Base-by-base conservation (phyloP, 2,888 invertebrate species). In the Lycaena phlaeas region DNA sequence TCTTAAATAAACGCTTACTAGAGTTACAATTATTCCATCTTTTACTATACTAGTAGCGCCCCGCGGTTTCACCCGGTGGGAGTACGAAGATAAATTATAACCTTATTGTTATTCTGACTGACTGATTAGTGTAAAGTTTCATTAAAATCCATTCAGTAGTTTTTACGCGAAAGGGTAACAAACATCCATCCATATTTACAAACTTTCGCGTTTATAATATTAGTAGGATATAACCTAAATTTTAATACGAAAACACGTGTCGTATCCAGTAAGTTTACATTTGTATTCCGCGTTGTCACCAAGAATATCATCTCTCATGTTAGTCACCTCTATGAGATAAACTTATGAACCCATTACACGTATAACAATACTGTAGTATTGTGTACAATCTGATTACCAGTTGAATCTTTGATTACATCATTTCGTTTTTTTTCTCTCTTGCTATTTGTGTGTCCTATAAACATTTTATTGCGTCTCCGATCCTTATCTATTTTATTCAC, bases 311-410 rank as follows among this genome's bases (percentile, higher is more conserved):
- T 45, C 44, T 49, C 40, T 42, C 40, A 40, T 52, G 59, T 59
- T 60, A 63, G 57, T 64, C 66, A 64, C 56, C 56, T 61, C 53
- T 42, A 38, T 29, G 34, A 51, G 64, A 66, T 65, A 66, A 61
- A 60, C 63, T 57, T 50, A 50, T 46, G 54, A 52, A 58, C 61
- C 53, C 54, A 44, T 49, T 53, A 54, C 57, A 57, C 57, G 60
- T 59, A 54, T 51, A 54, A 57, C 54, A 57, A 57, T 55, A 51
- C 57, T 50, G 50, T 50, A 45, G 42, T 44, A 43, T 50, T 25
- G 18, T 29, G 18, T 34, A 34, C 22, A 12, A 48, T 50, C 49
- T 42, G 54, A 56, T 58, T 59, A 57, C 55, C 53, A 43, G 49
- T 44, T 53, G 51, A 55, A 54, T 50, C 54, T 57, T 41, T 46